Evolutionary conservation across 2,797 vertebrate genomes (phyloP), one percentile per base, ranked within the genome.

Genomic region (Acrossocheilus wenchowensis): DNA sequence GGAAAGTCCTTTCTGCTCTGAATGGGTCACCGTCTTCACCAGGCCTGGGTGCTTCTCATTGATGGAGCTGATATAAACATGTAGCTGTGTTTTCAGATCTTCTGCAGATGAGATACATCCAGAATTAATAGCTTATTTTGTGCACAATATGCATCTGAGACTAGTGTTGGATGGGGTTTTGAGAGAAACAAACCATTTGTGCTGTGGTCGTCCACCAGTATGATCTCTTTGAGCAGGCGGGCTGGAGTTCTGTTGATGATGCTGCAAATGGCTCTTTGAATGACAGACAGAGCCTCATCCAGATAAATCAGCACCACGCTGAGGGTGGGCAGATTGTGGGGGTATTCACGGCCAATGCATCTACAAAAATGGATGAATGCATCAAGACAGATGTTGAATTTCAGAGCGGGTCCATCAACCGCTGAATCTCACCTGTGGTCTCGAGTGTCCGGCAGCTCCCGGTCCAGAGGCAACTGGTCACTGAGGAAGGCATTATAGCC

Each of bases 401-500:
- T 69, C 2, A 17, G 34, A 36, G 11, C 6, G 30, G 15, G 10
- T 52, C 3, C 2, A 45, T 39, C 60, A 62, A 11, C 17, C 66
- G 12, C 3, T 68, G 43, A 57, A 39, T 15, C 48, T 91, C 1
- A 96, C 94, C 90, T 94, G 23, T 12, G 5, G 0, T 92, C 86
- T 39, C 95, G 89, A 57, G 95, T 96, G 93, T 99, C 97, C 0
- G 96, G 96, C 78, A 99, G 94, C 4, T 95, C 88, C 86, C 97
- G 93, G 93, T 98, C 95, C 77, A 98, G 93, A 0, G 98, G 97
- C 36, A 98, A 91, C 66, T 96, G 93, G 91, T 99, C 97, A 1
- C 98, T 99, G 89, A 99, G 96, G 92, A 97, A 99, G 54, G 95
- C 96, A 0, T 99, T 99, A 93, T 99, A 99, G 64, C 98, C 97